Evolutionary conservation across 2,888 invertebrate species (phyloP), one percentile per base, ranked within the genome.

Genomic region (Deilephila elpenor): DNA sequence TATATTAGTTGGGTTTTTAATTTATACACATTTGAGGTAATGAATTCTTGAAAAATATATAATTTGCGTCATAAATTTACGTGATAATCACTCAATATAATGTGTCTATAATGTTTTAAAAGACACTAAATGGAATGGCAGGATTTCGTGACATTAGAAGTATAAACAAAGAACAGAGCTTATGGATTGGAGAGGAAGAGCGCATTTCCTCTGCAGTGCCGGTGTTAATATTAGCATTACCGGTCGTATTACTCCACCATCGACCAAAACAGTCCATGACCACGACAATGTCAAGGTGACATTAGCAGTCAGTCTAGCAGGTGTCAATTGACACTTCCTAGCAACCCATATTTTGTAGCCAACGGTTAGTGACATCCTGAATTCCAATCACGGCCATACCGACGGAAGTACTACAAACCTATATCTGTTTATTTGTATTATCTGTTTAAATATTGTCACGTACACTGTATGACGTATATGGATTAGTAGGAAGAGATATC

Each of bases 321-420:
- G 44, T 67, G 67, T 67, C 67, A 67, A 67, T 67, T 67, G 25
- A 1, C n/a, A 64, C 67, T 67, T 67, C 67, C 67, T 51, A 67
- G 14, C 67, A 25, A 51, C 25, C 67, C 67, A 67, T 67, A 67
- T 25, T 67, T 67, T 67, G 20, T 25, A 14, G 29, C 32, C 29
- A 20, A 56, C 53, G 62, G 56, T 62, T 72, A 72, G 32, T 53
- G 34, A 56, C 51, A 72, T 60, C 60, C 71, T 44, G 51, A 29
- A 61, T 51, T 71, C 44, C 2, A 67, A 8, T 44, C 20, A 56
- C 44, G 59, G 34, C 71, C 73, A 53, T 62, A 70, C 44, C 44
- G 73, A 71, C 76, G 76, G 78, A 78, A 78, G 79, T 74, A 67
- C 76, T 74, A 74, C 71, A 76, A 74, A 80, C 78, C 79, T 75